Percentiles rank a stretch among this genome's conserved stretches.
phyloP scores from a whole-genome alignment of 2,888 invertebrate species.

The Epirrhoe tristata region DNA sequence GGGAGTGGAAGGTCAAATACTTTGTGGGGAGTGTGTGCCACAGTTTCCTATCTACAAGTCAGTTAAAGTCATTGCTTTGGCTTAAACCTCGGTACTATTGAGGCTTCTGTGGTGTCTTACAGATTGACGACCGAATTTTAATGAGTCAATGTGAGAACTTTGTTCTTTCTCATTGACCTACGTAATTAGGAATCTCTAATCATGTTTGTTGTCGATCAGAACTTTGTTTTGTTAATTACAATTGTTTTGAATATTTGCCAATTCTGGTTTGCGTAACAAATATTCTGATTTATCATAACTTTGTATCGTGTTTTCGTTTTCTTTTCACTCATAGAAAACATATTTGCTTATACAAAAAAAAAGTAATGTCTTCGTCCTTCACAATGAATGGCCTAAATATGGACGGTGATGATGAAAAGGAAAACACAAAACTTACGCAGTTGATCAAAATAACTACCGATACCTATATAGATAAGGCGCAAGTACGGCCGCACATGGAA shows the following conservation, averaged over 20 bases:
- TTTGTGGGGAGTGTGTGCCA: background rate
- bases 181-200: constrained; percentile 10
- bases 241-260: constrained; percentile 14
- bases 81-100: background rate
- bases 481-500: no score
- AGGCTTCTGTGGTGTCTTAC: constrained; percentile 41
- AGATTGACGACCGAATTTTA: constrained; percentile 58
- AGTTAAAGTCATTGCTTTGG: background rate
- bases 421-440: no score
- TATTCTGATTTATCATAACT: background rate
- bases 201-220: constrained; percentile 21
- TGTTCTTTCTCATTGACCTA: constrained; percentile 33
- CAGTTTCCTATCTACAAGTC: background rate
- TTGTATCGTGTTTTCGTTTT: background rate
- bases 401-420: no score
- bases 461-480: no score
- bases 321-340: no score
- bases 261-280: background rate
- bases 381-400: no score
- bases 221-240: constrained; percentile 20
- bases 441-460: no score
- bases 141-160: constrained; percentile 47
- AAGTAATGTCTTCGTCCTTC: no score
- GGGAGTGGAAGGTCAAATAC: background rate
- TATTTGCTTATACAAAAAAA: no score